Conservation (phyloP, 2,113 vertebrate species). For the Siniperca chuatsi region DNA sequence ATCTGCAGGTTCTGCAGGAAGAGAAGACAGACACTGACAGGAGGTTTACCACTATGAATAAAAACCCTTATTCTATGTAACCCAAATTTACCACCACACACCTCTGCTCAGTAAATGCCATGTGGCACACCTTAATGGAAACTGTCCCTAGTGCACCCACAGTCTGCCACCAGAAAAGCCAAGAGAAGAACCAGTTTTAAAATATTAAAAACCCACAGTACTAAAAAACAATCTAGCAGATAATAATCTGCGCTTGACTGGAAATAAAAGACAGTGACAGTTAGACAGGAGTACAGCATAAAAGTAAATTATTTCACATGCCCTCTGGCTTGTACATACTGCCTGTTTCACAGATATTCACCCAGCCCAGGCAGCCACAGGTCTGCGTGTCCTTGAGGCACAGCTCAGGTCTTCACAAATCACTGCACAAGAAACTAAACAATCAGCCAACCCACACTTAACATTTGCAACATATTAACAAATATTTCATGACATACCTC, state of each 20-base stretch:
- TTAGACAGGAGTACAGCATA: conserved; percentile 76
- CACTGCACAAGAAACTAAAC: conserved; percentile 41
- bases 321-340: conserved; percentile 77
- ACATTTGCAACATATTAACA: conserved; percentile 29
- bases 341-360: conserved; percentile 77
- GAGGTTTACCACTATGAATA: conserved; percentile 28
- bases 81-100: conserved; percentile 38
- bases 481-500: not conserved
- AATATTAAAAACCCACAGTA: conserved; percentile 66
- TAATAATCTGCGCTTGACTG: conserved; percentile 70
- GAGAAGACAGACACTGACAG: conserved; percentile 6
- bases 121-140: conserved; percentile 49
- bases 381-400: conserved; percentile 62
- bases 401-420: conserved; percentile 39
- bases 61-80: conserved; percentile 29
- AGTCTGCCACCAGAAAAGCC: conserved; percentile 53
- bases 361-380: conserved; percentile 52
- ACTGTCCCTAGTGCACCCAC: conserved; percentile 37
- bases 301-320: conserved; percentile 82
- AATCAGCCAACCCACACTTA: conserved; percentile 26
- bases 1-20: not conserved
- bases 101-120: conserved; percentile 40
- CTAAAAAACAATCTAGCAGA: conserved; percentile 63
- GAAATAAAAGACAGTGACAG: conserved; percentile 78
- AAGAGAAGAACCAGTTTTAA: conserved; percentile 56